Conservation (phyloP, 2,888 invertebrate species). For the Drosophila anceps region DNA sequence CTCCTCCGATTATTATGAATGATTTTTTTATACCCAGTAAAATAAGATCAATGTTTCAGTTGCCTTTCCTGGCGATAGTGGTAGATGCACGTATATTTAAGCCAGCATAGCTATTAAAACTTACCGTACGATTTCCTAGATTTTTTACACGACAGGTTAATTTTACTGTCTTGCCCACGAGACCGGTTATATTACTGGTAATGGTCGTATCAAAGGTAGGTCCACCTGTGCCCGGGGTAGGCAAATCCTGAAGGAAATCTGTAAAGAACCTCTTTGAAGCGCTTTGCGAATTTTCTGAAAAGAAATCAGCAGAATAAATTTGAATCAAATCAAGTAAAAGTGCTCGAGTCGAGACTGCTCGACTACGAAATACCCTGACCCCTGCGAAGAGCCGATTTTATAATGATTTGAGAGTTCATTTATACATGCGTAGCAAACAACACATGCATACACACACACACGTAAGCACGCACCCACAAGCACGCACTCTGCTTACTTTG, state of each 20-base stretch:
- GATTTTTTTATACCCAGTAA: no score
- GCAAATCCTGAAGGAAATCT: slow-evolving; percentile 90
- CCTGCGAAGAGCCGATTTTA: no score
- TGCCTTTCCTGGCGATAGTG: not conserved
- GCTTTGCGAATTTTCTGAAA: slow-evolving; percentile 83
- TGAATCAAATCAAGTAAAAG: no score
- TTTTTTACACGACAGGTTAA: slow-evolving; percentile 94
- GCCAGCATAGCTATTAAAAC: slow-evolving; percentile 76
- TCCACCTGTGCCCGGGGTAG: slow-evolving; percentile 90
- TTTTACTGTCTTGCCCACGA: slow-evolving; percentile 93
- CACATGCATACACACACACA: no score
- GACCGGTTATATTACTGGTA: slow-evolving; percentile 92
- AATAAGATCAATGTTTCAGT: no score
- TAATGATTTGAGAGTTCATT: no score
- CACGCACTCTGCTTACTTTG: no score
- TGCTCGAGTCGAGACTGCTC: no score
- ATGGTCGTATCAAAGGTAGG: slow-evolving; percentile 93
- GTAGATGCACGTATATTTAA: not conserved
- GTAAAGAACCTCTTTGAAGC: slow-evolving; percentile 85
- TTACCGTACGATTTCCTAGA: slow-evolving; percentile 94
- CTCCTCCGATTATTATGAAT: no score
- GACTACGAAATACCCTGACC: no score
- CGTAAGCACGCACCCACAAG: no score
- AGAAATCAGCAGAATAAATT: not conserved
- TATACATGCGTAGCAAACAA: no score